Percentiles rank a stretch among this genome's conserved stretches.
phyloP scores from a whole-genome alignment of 2,113 vertebrate species.

The Mola mola region DNA sequence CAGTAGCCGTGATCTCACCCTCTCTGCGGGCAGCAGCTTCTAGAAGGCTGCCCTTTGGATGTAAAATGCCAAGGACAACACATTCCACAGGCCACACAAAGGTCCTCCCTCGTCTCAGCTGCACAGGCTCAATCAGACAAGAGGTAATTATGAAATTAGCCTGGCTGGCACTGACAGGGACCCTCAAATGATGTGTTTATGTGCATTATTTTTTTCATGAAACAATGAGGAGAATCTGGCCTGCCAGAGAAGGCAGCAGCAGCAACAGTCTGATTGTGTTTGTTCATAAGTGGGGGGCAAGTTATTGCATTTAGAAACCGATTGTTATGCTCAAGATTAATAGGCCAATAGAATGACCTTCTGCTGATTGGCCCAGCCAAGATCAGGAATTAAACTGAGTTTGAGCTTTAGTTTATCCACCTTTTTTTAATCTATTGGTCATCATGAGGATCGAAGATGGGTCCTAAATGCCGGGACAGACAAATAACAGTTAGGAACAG shows the following conservation, averaged over 20 bases:
- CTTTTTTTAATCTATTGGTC: too few species aligned
- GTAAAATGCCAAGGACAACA: conserved; percentile 81
- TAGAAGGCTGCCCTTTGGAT: conserved; percentile 82
- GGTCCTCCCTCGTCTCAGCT: conserved; percentile 72
- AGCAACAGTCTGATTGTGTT: too few species aligned
- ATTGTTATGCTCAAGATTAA: conserved; percentile 58
- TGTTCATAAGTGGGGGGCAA: too few species aligned
- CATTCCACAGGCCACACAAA: conserved; percentile 80
- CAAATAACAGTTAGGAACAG: too few species aligned
- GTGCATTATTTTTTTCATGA: too few species aligned
- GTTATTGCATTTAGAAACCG: too few species aligned
- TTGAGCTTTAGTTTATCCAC: too few species aligned
- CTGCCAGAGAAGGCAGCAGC: too few species aligned
- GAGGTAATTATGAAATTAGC: conserved; percentile 80
- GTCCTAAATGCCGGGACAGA: too few species aligned
- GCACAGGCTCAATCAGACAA: conserved; percentile 75
- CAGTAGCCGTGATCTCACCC: conserved; percentile 78
- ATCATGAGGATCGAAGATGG: too few species aligned
- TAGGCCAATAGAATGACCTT: conserved; percentile 51
- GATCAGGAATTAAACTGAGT: conserved; percentile 51
- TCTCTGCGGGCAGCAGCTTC: conserved; percentile 66
- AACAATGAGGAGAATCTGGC: too few species aligned
- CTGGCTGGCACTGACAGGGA: conserved; percentile 56
- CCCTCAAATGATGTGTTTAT: too few species aligned
- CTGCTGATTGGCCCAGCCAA: conserved; percentile 11